Conservation (phyloP, 2,113 vertebrate genomes). For the Helogale parvula region DNA sequence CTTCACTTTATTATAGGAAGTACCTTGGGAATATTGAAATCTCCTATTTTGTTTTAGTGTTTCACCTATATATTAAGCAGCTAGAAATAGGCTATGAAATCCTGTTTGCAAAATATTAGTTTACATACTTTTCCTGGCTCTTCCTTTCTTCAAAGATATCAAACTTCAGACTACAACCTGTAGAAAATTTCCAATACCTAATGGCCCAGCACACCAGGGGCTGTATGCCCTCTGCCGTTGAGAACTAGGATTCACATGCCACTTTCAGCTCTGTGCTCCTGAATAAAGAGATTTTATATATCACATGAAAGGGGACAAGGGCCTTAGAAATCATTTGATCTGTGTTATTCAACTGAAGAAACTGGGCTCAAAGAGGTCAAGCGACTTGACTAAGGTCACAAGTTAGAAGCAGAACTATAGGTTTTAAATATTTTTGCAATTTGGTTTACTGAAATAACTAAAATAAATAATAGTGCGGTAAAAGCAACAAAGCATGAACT, state of each 20-base stretch:
- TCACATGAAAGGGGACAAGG: not conserved
- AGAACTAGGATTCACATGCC: not conserved
- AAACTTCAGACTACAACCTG: not conserved
- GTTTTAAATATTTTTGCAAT: constrained; percentile 16
- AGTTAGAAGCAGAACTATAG: constrained; percentile 4
- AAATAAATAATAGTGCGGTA: not conserved
- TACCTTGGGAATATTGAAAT: not conserved
- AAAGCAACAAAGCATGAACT: not conserved
- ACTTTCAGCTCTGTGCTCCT: not conserved
- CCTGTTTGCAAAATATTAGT: not conserved
- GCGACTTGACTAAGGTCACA: not conserved
- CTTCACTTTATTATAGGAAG: not conserved
- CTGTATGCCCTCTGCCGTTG: constrained; percentile 67
- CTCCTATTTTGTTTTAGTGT: not conserved
- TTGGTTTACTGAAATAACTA: not conserved
- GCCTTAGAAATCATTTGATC: not conserved
- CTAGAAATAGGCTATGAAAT: not conserved
- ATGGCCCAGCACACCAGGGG: not conserved
- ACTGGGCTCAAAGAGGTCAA: not conserved
- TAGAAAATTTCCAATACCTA: not conserved
- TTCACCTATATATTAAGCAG: not conserved
- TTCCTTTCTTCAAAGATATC: not conserved
- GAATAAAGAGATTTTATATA: constrained; percentile 20
- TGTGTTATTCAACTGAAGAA: constrained; percentile 13
- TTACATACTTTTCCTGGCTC: not conserved